phyloP scores from a whole-genome alignment of 2,888 invertebrate species.

The Hypselothyrea guttata region DNA sequence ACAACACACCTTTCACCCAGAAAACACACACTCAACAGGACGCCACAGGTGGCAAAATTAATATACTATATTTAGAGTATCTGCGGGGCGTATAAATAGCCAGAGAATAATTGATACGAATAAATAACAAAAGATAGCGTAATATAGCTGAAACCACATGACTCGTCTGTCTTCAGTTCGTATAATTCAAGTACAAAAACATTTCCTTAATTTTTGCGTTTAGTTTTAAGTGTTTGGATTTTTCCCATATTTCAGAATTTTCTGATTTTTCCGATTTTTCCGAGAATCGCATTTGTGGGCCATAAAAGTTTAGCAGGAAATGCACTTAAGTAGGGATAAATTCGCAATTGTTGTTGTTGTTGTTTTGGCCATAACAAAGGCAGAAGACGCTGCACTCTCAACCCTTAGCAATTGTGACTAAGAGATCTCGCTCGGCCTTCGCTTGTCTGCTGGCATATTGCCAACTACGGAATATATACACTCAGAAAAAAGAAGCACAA shows the following conservation, averaged over 20 bases:
- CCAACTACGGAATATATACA: constrained; percentile 16
- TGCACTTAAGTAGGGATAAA: constrained; percentile 28
- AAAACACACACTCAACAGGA: not conserved
- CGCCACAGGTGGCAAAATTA: constrained; percentile 28
- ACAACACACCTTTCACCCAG: constrained; percentile 18
- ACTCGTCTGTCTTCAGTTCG: no score
- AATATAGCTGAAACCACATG: no score
- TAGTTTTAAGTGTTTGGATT: no score
- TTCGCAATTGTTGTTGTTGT: no score
- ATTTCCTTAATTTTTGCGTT: no score
- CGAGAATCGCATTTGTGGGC: constrained; percentile 2
- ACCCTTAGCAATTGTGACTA: constrained; percentile 18
- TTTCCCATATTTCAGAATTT: no score
- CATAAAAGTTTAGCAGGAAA: constrained; percentile 1
- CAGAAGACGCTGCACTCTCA: constrained; percentile 3
- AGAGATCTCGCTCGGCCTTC: constrained; percentile 32
- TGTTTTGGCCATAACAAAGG: constrained; percentile 26
- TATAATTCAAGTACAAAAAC: no score
- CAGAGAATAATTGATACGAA: no score
- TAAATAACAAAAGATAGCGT: no score
- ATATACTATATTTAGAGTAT: constrained; percentile 1
- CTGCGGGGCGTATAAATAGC: no score
- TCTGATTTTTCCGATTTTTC: no score
- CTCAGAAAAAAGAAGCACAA: no score
- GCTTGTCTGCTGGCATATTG: constrained; percentile 40